Base-by-base conservation (phyloP, 2,113 vertebrate genomes). In the Cynocephalus volans region DNA sequence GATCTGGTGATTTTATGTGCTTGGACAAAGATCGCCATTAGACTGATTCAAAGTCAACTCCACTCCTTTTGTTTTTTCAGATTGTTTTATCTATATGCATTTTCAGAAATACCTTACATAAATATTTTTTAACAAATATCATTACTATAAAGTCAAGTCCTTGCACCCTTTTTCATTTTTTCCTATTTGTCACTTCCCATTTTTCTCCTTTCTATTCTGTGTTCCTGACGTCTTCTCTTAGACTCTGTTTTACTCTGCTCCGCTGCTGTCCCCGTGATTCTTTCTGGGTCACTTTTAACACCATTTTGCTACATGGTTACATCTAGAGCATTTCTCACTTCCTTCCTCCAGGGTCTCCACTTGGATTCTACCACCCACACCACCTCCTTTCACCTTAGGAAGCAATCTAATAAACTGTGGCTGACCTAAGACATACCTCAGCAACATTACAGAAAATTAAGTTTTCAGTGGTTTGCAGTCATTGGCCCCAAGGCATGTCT, bases 401-500 rank as follows among this genome's bases (percentile, higher is more conserved):
- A 72, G 21, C 80, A 6, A 18, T 3, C 60, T 77, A 75, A 1
- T 10, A 14, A 41, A 48, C 81, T 75, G 23, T 33, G 65, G 83
- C 48, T 92, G 73, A 48, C 64, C 79, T 56, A 21, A 21, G 36
- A 26, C 36, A 6, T 50, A 65, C 48, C 83, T 75, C 23, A 4
- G 48, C n/a, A 26, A 45, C 54, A 19, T 80, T 33, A 76, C 8
- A 31, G 77, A 72, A 77, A 76, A 58, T 56, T 36, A 72, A 62
- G 45, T 84, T 67, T 79, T 73, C 81, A 50, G 31, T 64, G 92
- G 67, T 92, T 84, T 88, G 36, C 45, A 33, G 45, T 58, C 85
- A 17, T 48, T 58, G 50, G 21, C 86, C 67, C 72, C 28, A 9
- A 90, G 69, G 82, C 77, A 36, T 36, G 65, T 24, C 89, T 75